Base-by-base conservation (phyloP, 2,888 invertebrate genomes). In the Latrodectus hesperus region DNA sequence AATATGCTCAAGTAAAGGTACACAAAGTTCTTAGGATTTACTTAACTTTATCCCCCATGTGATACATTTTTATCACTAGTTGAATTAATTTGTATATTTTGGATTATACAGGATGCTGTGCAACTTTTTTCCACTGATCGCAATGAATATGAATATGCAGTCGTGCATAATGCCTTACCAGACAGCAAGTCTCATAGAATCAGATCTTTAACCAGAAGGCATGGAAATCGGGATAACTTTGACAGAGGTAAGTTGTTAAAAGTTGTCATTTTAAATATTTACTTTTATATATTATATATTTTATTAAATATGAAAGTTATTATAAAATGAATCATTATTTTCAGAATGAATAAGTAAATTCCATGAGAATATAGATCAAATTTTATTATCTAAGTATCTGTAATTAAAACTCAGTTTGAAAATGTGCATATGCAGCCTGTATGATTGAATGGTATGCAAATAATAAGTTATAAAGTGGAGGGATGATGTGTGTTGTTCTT, bases 1-100 rank as follows among this genome's bases (percentile, higher is more conserved):
- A 95, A 92, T 96, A 96, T 92, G 95, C 95, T 90, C 95, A 95
- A 91, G 94, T 93, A 88, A 92, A 92, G 92, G 93, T 92, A 89
- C 79, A 79, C 17, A 38, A 38, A 16, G 60, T 60, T 60, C 60
- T 60, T 60, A 60, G 60, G 60, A 60, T 60, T 60, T 38, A 12
- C 60, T 60, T 60, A 12, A 4, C 9, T 12, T 60, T 60, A 16
- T 60, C 60, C 51, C 5, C 38, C 10, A 6, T 16, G 60, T 60
- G 12, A 16, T 60, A 6, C 12, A 60, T 60, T 60, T 60, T 60
- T 60, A 60, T 60, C n/a, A 16, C 10, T 60, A 16, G 17, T 68
- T 68, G 12, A 68, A 9, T n/a, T 51, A n/a, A 38, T n/a, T n/a
- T 71, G 38, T n/a, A 6, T 60, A n/a, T 60, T 60, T 80, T 51